A percentile compares a stretch with the other conserved stretches of the same genome.
phyloP scores from a whole-genome alignment of 2,113 vertebrate genomes.

The Macquaria australasica region DNA sequence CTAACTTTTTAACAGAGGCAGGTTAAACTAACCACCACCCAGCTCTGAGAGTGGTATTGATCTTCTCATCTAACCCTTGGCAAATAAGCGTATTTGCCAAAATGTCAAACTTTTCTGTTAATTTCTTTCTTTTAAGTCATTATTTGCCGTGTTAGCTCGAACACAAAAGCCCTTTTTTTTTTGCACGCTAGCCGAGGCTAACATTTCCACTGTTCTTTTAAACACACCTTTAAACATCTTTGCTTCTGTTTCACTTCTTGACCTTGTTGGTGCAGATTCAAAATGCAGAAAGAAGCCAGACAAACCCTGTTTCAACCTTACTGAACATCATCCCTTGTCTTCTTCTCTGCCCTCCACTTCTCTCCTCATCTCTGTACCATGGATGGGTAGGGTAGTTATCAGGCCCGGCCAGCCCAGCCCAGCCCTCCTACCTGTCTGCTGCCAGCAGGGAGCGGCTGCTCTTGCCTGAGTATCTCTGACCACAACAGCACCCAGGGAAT shows the following conservation, averaged over 20 bases:
- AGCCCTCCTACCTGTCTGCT: constrained; percentile 89
- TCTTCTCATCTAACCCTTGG: not conserved
- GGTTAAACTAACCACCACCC: too few relatives aligned
- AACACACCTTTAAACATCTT: too few relatives aligned
- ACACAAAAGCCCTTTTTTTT: not conserved
- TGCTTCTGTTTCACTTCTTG: not conserved
- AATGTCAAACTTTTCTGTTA: not conserved
- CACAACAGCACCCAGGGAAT: constrained; percentile 94
- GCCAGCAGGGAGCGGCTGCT: constrained; percentile 90
- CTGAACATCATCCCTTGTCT: constrained; percentile 16
- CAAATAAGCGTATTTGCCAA: not conserved
- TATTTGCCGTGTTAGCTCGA: not conserved
- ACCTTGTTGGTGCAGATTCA: not conserved
- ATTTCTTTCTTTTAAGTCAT: not conserved
- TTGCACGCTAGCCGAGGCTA: not conserved
- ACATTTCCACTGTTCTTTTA: not conserved
- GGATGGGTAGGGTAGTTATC: constrained; percentile 75
- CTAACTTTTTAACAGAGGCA: too few relatives aligned
- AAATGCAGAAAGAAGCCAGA: not conserved
- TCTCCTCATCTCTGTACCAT: constrained; percentile 43
- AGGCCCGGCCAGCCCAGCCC: constrained; percentile 76
- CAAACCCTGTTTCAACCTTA: not conserved
- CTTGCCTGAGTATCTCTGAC: constrained; percentile 94
- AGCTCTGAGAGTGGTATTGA: not conserved
- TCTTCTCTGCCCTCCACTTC: constrained; percentile 3